A percentile compares a stretch with the other conserved stretches of the same genome.
phyloP scores from a whole-genome alignment of 2,113 vertebrate species.

The Macrotus californicus region DNA sequence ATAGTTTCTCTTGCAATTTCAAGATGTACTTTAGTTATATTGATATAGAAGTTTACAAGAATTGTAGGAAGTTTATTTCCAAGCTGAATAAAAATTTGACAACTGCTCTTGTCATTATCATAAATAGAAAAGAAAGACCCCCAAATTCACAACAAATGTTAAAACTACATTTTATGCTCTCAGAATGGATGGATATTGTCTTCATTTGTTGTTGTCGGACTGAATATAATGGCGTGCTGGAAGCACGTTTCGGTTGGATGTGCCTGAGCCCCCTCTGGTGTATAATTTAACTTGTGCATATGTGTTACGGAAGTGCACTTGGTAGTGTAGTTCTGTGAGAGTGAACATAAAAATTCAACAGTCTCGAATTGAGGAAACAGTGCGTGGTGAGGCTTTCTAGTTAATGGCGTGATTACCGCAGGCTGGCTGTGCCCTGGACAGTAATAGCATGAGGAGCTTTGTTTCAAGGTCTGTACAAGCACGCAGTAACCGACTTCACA shows the following conservation, averaged over 20 bases:
- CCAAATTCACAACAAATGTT: not conserved
- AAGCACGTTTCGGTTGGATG: not conserved
- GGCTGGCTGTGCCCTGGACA: not conserved
- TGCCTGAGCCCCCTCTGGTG: not conserved
- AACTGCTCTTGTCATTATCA: conserved; percentile 2
- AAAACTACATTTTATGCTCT: not conserved
- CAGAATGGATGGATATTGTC: not conserved
- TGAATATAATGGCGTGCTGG: not conserved
- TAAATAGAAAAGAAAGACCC: conserved; percentile 28
- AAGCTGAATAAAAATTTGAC: conserved; percentile 32
- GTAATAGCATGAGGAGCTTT: not conserved
- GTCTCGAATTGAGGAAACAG: not conserved
- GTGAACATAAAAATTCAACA: not conserved
- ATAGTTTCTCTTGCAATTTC: conserved; percentile 15
- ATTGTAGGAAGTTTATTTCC: conserved; percentile 35
- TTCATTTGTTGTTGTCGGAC: not conserved
- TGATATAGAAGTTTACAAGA: conserved; percentile 3
- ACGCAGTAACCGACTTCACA: not conserved
- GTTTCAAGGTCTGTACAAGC: not conserved
- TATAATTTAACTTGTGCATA: not conserved
- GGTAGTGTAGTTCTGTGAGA: not conserved
- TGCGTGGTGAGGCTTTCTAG: not conserved
- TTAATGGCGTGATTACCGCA: not conserved
- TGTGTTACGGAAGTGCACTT: not conserved
- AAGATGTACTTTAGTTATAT: not conserved